Evolutionary conservation across 1,140 invertebrate genomes (phyloP), one percentile per base, ranked within the genome.

Genomic region (Drosophila serrata): DNA sequence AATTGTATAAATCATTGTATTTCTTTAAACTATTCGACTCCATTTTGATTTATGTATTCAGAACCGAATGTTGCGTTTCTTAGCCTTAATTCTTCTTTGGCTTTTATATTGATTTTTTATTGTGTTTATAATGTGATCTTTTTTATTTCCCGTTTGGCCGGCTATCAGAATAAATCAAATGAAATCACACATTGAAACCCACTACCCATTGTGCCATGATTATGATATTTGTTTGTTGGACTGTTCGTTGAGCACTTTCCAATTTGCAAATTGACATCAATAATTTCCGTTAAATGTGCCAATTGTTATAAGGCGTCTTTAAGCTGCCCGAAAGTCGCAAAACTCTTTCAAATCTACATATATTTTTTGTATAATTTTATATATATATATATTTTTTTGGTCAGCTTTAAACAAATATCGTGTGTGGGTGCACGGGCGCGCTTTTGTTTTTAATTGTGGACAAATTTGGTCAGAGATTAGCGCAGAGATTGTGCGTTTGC

Each of bases 251-350:
- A 56, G 63, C 80, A 84, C 86, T 87, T 82, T 75, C 79, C 74
- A 90, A 85, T 90, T 87, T 77, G 77, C 85, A 81, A 72, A 81
- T 81, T 75, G 74, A 79, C 68, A 70, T 88, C 84, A 72, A 81
- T 90, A 88, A 85, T 84, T 88, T 90, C 84, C 85, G 80, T 88
- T 88, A 78, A 88, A 88, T 90, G 80, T 88, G 84, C 68, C 84
- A 88, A 88, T 88, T 79, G 81, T 57, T 80, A 46, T 46, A 80
- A 84, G 82, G 76, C 84, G 82, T 65, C 82, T 87, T 79, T 62
- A 63, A 76, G 64, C 40, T 49, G n/a, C 62, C 33, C 46, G 24
- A 35, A 33, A 42, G 46, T 48, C 15, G 31, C 65, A 27, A 27
- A 55, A 37, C 51, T 22, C 19, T 70, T 72, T 72, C 29, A 31